Percentiles rank a stretch among this genome's conserved stretches.
Evolutionary conservation across 2,113 vertebrate species (phyloP).

Genomic region (Gymnocephalus cernua): DNA sequence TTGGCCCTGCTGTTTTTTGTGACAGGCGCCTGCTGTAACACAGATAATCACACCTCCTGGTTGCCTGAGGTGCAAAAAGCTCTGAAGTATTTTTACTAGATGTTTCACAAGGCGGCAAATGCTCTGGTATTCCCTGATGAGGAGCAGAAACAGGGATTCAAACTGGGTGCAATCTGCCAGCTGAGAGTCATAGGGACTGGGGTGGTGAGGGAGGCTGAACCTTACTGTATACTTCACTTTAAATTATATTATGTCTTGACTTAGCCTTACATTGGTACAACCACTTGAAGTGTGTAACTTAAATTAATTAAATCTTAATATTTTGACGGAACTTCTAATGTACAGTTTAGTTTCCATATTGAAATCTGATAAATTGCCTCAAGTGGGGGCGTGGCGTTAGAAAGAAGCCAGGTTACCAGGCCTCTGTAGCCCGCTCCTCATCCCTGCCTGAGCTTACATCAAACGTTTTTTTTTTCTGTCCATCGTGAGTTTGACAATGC

Average conservation of each 20-base stretch:
- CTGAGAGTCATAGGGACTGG: constrained; percentile 12
- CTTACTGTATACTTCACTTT: no score
- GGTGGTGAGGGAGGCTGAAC: no score
- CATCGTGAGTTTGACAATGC: no score
- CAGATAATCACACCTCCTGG: constrained; percentile 19
- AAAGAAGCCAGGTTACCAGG: no score
- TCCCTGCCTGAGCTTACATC: no score
- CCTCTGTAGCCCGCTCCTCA: no score
- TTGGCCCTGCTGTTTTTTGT: constrained; percentile 6
- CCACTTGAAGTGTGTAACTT: background rate
- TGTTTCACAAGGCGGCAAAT: constrained; percentile 17
- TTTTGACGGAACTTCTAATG: background rate
- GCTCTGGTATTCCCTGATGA: constrained; percentile 30
- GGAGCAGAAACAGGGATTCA: constrained; percentile 23
- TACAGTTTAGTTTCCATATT: no score
- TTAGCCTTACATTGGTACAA: background rate
- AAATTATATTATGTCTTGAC: background rate
- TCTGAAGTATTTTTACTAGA: background rate
- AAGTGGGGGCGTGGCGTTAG: no score
- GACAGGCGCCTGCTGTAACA: constrained; percentile 13
- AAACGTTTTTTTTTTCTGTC: no score
- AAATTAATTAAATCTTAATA: background rate
- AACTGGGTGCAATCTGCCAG: constrained; percentile 55
- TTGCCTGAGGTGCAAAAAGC: constrained; percentile 35
- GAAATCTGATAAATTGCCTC: no score